Evolutionary conservation across 2,797 vertebrate species (phyloP), one percentile per base, ranked within the genome.

Genomic region (Pseudopleuronectes americanus): DNA sequence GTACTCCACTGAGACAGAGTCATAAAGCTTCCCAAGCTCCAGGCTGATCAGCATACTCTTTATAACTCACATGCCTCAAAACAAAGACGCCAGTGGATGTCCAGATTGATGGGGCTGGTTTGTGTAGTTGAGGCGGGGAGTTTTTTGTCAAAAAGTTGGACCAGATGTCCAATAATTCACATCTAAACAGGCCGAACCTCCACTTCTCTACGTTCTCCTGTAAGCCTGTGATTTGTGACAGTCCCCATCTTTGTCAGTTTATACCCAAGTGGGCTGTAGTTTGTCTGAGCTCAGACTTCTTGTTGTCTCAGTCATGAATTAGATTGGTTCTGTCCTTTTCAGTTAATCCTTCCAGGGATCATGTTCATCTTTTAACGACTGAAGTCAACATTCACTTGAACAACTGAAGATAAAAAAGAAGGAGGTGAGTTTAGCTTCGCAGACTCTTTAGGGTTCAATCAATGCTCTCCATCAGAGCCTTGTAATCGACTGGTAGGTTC

Each of bases 51-150:
- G 51, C 68, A 58, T 57, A 61, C 24, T 77, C 60, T 68, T 76
- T 71, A 81, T 74, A 58, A 76, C 68, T 90, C 80, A 74, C 65
- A 36, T 57, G 74, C 69, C 76, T 84, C 57, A 90, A 87, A 59
- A 82, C 43, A 19, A 45, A 73, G 73, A 81, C 66, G 83, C 68
- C 57, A 73, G 76, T 58, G 65, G 78, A 81, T 80, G 65, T 53
- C 71, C 78, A 83, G 33, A 79, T 56, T 45, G 65, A 78, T 67
- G 48, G 54, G 33, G 53, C 41, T 61, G 22, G 57, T 62, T 54
- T 60, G 28, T 72, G 57, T 77, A 55, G 16, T 48, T 68, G 43
- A 68, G 41, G 61, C 78, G 73, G 57, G 74, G 74, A 74, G 26
- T 69, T 51, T 54, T 76, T 71, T 74, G 68, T 79, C 68, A 81